A percentile compares a stretch with the other conserved stretches of the same genome.
Conservation (phyloP, 1,140 invertebrate species). For the Drosophila pallidifrons region DNA sequence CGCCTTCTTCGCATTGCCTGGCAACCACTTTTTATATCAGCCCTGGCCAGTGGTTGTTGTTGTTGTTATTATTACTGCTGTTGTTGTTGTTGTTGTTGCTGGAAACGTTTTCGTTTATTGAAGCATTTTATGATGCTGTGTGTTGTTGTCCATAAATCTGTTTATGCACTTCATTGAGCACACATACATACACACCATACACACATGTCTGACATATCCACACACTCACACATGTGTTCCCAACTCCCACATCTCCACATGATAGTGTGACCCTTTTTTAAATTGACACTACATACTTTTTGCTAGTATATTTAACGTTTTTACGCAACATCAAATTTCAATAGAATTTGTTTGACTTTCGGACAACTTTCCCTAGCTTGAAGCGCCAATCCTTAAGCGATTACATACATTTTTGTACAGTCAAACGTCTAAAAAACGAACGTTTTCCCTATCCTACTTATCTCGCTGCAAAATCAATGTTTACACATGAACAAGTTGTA, state of each 20-base stretch:
- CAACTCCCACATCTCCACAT: slow-evolving; percentile 9
- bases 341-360: slow-evolving; percentile 3
- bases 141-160: slow-evolving; percentile 75
- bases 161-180: slow-evolving; percentile 79
- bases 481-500: slow-evolving; percentile 1
- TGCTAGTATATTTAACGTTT: not conserved
- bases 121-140: slow-evolving; percentile 81
- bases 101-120: slow-evolving; percentile 79
- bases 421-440: not conserved
- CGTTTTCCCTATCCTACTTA: not conserved
- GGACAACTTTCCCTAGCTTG: not conserved
- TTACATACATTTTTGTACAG: slow-evolving; percentile 4
- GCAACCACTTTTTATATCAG: slow-evolving; percentile 69
- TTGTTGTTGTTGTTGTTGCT: slow-evolving; percentile 48
- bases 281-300: not conserved
- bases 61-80: slow-evolving; percentile 41
- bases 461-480: not conserved
- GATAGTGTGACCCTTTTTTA: slow-evolving; percentile 27
- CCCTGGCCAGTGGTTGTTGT: slow-evolving; percentile 41
- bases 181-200: slow-evolving; percentile 53
- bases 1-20: slow-evolving; percentile 65
- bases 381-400: not conserved
- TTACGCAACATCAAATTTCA: not conserved
- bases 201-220: slow-evolving; percentile 4
- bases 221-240: slow-evolving; percentile 5